Evolutionary conservation across 2,888 invertebrate species (phyloP).

Genomic region (Ecdyonurus torrentis): DNA sequence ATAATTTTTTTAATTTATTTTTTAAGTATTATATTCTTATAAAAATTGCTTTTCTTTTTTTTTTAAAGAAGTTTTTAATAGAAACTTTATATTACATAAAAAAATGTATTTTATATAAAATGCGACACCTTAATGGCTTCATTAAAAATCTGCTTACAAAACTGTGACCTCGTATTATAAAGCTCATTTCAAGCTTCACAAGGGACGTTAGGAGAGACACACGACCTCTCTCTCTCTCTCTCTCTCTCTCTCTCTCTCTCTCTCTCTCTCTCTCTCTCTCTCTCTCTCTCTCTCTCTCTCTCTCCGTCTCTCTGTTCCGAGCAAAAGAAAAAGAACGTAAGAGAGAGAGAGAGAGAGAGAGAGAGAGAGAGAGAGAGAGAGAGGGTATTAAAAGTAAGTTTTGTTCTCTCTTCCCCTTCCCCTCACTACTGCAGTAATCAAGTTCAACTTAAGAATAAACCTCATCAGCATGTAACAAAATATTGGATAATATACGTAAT

Average conservation of each 20-base stretch:
- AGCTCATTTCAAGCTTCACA: not conserved
- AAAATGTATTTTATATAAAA: not conserved
- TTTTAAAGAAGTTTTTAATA: not conserved
- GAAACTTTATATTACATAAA: no score
- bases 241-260: constrained; percentile 2
- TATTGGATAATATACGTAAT: not conserved
- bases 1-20: no score
- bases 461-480: not conserved
- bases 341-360: no score
- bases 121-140: not conserved
- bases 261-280: constrained; percentile 4
- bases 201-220: constrained; percentile 1
- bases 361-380: not conserved
- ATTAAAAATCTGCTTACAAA: not conserved
- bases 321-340: not conserved
- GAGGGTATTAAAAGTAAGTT: not conserved
- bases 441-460: not conserved
- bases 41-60: not conserved
- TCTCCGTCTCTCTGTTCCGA: not conserved
- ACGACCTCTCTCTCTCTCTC: constrained; percentile 9
- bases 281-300: not conserved
- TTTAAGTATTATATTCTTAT: no score
- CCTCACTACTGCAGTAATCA: not conserved
- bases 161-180: not conserved
- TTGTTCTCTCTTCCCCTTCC: not conserved